phyloP scores from a whole-genome alignment of 2,888 invertebrate species.

The Sinhomidia bicolor region DNA sequence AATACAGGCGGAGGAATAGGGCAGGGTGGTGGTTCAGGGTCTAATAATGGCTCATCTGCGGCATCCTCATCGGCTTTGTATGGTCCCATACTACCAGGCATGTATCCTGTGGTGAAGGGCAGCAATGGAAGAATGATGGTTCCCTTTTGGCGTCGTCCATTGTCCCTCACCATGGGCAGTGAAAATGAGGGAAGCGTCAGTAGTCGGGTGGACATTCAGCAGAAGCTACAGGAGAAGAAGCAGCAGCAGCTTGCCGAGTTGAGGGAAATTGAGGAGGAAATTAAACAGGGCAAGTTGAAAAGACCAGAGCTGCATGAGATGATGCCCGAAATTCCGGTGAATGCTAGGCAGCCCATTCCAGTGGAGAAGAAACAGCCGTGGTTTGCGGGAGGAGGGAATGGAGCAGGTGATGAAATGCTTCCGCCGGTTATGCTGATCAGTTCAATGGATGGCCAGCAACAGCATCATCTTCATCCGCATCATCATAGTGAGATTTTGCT shows the following conservation, averaged over 20 bases:
- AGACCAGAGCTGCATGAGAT: constrained; percentile 81
- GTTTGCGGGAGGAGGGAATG: constrained; percentile 81
- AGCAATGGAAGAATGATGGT: constrained; percentile 79
- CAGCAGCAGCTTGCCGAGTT: constrained; percentile 93
- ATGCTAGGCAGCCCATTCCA: constrained; percentile 87
- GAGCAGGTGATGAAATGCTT: constrained; percentile 33
- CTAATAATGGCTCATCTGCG: constrained; percentile 36
- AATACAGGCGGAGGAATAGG: constrained; percentile 13
- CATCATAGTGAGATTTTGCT: constrained; percentile 73
- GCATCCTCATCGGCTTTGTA: constrained; percentile 30
- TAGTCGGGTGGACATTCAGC: constrained; percentile 91
- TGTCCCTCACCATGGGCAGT: constrained; percentile 84
- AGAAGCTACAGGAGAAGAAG: constrained; percentile 93
- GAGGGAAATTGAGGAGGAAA: constrained; percentile 92
- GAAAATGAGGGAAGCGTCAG: constrained; percentile 90
- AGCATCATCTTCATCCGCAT: background rate
- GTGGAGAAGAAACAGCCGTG: constrained; percentile 86
- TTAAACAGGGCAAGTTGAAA: constrained; percentile 89
- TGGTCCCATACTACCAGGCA: constrained; percentile 35
- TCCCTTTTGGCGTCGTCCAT: constrained; percentile 81
- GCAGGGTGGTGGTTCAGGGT: constrained; percentile 29
- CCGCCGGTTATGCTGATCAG: constrained; percentile 76
- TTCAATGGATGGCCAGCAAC: constrained; percentile 39
- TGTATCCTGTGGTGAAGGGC: constrained; percentile 46
- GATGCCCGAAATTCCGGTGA: constrained; percentile 80